Evolutionary conservation across 2,113 vertebrate species (phyloP).

Genomic region (Percina caprodes): DNA sequence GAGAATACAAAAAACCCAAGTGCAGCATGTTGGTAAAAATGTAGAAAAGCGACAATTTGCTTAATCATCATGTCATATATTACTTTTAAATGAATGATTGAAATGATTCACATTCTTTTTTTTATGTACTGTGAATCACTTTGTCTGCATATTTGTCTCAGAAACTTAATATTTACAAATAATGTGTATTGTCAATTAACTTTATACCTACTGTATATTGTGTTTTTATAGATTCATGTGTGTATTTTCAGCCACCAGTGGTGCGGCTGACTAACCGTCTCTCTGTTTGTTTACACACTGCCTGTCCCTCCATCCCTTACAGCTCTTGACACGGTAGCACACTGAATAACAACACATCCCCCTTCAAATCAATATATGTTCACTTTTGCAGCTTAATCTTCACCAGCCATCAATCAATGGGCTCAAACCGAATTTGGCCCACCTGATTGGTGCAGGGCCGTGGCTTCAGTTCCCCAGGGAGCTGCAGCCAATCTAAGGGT

Average conservation of each 20-base stretch:
- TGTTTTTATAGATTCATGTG: neutral
- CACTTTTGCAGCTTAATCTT: constrained; percentile 46
- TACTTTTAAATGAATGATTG: neutral
- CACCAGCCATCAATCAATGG: constrained; percentile 28
- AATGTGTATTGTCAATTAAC: neutral
- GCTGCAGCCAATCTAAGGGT: constrained; percentile 32
- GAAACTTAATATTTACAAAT: neutral
- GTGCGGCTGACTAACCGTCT: neutral
- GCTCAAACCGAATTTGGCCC: constrained; percentile 9
- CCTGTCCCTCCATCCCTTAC: neutral
- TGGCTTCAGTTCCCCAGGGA: constrained; percentile 19
- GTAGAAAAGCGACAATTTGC: neutral
- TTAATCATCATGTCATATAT: neutral
- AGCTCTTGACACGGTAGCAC: constrained; percentile 1
- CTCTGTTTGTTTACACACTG: neutral
- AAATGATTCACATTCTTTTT: neutral
- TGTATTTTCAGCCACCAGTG: neutral
- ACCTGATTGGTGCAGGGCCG: constrained; percentile 8
- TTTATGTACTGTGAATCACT: neutral
- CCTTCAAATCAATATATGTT: constrained; percentile 48
- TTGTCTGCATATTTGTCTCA: neutral
- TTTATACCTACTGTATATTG: no score
- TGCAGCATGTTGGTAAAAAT: neutral
- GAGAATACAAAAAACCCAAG: neutral
- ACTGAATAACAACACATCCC: constrained; percentile 32